These are phyloP conservation scores for Prochilodus magdalenae DNA, from an alignment of 2,113 vertebrate genomes.

Conservation along the genomic window DNA sequence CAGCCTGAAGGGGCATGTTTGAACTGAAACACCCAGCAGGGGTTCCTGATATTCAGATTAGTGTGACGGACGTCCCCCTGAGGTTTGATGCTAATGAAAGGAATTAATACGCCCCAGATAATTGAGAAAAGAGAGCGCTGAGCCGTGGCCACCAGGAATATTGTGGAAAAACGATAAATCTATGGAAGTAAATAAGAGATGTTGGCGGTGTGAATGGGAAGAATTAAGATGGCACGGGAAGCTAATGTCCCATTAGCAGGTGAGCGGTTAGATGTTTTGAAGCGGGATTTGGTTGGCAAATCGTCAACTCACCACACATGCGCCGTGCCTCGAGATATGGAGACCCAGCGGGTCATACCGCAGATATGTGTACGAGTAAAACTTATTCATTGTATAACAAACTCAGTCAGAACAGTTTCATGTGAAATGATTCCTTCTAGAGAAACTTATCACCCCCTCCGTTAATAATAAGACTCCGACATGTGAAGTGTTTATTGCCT, in stretches of 20 bases:
- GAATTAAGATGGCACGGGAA: not conserved
- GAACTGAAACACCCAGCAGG: constrained; percentile 58
- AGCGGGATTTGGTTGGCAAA: not conserved
- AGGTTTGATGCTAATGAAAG: constrained; percentile 60
- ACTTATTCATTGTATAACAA: no score
- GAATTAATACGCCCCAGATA: constrained; percentile 52
- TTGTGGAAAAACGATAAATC: not conserved
- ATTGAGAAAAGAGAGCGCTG: constrained; percentile 45
- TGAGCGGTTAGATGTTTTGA: not conserved
- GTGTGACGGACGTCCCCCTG: constrained; percentile 55
- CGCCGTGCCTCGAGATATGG: no score
- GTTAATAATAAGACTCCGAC: no score
- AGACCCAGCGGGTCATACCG: not conserved
- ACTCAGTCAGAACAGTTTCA: no score
- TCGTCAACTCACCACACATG: not conserved
- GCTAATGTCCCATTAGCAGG: not conserved
- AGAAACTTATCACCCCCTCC: no score
- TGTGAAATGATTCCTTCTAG: no score
- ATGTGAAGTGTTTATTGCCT: no score
- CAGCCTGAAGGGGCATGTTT: constrained; percentile 55
- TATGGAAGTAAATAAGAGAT: not conserved
- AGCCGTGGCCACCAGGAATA: not conserved
- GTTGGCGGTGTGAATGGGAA: not conserved
- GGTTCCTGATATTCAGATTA: constrained; percentile 62
- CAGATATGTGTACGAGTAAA: no score